These are phyloP conservation scores for Eurystomus glaucurus DNA, from an alignment of 2,797 vertebrate genomes.

Conservation along the genomic window DNA sequence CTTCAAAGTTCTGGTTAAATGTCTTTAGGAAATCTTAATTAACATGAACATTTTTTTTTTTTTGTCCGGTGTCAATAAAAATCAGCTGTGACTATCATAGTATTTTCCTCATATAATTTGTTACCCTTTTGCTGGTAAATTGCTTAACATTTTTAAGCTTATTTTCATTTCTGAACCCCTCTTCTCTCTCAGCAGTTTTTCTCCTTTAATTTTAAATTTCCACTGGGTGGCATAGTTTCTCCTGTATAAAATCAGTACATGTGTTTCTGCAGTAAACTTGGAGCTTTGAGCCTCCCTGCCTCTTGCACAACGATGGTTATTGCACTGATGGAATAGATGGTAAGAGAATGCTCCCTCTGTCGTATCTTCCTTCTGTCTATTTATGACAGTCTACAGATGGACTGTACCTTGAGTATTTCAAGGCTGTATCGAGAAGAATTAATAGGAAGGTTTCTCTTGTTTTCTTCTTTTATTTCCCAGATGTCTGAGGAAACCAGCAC, in stretches of 20 bases:
- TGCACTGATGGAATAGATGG: neutral
- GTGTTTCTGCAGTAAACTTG: neutral
- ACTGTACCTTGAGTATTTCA: neutral
- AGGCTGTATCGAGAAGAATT: neutral
- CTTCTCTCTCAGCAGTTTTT: neutral
- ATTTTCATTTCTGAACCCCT: neutral
- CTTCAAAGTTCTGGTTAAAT: neutral
- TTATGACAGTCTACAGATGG: neutral
- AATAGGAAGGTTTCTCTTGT: neutral
- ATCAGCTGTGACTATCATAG: neutral
- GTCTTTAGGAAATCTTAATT: neutral
- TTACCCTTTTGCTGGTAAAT: neutral
- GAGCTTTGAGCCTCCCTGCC: neutral
- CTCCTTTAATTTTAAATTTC: slow-evolving; percentile 1
- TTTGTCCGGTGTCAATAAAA: neutral
- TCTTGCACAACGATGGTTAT: neutral
- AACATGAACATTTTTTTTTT: neutral
- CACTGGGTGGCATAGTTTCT: slow-evolving; percentile 66
- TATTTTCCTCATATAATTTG: neutral
- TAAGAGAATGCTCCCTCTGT: neutral
- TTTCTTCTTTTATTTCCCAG: neutral
- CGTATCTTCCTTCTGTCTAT: neutral
- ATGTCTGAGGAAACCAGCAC: neutral
- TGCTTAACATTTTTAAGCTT: neutral
- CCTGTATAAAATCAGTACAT: neutral